Conservation (phyloP, 2,888 invertebrate species). For the Parochlus steinenii region DNA sequence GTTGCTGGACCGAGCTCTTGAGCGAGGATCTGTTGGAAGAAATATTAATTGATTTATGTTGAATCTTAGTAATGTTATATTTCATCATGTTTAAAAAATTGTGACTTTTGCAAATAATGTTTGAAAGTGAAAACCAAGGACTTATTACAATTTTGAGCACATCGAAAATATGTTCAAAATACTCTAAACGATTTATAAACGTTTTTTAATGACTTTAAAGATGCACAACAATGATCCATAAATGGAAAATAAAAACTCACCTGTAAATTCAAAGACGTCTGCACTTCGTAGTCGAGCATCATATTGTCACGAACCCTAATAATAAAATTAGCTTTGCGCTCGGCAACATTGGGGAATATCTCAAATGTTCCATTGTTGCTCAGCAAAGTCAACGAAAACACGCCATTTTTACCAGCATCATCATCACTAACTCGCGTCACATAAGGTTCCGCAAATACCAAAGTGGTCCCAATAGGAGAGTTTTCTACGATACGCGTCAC, state of each 20-base stretch:
- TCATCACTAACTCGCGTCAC: constrained; percentile 57
- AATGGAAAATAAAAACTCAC: constrained; percentile 34
- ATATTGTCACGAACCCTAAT: constrained; percentile 69
- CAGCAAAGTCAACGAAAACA: constrained; percentile 58
- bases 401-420: constrained; percentile 66
- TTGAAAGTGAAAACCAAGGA: too few relatives aligned
- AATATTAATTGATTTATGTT: too few relatives aligned
- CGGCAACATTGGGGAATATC: constrained; percentile 66
- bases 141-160: too few relatives aligned
- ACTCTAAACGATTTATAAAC: too few relatives aligned
- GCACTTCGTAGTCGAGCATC: constrained; percentile 69
- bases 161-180: too few relatives aligned
- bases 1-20: constrained; percentile 63
- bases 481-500: constrained; percentile 64
- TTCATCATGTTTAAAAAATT: too few relatives aligned
- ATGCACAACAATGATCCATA: too few relatives aligned
- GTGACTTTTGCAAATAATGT: too few relatives aligned
- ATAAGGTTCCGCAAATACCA: constrained; percentile 55
- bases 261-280: constrained; percentile 57
- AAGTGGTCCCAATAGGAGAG: constrained; percentile 58
- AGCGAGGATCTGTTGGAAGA: constrained; percentile 58
- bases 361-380: constrained; percentile 82
- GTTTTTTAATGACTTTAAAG: too few relatives aligned
- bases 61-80: too few relatives aligned
- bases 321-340: constrained; percentile 59